These are phyloP conservation scores for Drosophila guanche DNA, from an alignment of 1,140 invertebrate genomes.

Conservation along the genomic window DNA sequence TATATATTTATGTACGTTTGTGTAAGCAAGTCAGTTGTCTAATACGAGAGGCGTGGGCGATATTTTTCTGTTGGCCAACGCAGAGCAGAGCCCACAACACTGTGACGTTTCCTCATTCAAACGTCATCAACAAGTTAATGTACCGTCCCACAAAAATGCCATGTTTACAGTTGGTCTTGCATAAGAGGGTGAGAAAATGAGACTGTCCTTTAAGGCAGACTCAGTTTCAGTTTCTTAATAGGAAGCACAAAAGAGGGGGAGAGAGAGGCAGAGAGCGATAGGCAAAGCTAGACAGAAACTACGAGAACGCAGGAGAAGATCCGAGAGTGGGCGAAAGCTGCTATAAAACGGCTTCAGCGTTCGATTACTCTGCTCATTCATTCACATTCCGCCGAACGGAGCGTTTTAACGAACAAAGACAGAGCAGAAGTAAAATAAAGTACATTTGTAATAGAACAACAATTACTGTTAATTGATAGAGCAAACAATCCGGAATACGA, in stretches of 20 bases:
- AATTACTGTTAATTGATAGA: constrained; percentile 36
- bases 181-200: neutral
- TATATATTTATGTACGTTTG: constrained; percentile 32
- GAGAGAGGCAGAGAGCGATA: constrained; percentile 3
- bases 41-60: constrained; percentile 54
- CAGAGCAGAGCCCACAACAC: constrained; percentile 20
- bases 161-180: no score
- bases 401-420: constrained; percentile 3
- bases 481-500: constrained; percentile 21
- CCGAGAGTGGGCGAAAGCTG: constrained; percentile 34
- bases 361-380: constrained; percentile 48
- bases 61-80: constrained; percentile 51
- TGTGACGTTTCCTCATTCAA: constrained; percentile 52
- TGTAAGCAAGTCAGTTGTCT: constrained; percentile 38
- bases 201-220: constrained; percentile 8
- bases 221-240: no score
- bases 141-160: neutral
- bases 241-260: constrained; percentile 8
- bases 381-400: constrained; percentile 27
- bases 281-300: constrained; percentile 19
- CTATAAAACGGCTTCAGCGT: constrained; percentile 52
- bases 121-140: constrained; percentile 14
- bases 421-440: neutral
- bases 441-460: constrained; percentile 5
- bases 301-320: constrained; percentile 27